A percentile compares a stretch with the other conserved stretches of the same genome.
Evolutionary conservation across 2,113 vertebrate species (phyloP).

Genomic region (Athene cunicularia): DNA sequence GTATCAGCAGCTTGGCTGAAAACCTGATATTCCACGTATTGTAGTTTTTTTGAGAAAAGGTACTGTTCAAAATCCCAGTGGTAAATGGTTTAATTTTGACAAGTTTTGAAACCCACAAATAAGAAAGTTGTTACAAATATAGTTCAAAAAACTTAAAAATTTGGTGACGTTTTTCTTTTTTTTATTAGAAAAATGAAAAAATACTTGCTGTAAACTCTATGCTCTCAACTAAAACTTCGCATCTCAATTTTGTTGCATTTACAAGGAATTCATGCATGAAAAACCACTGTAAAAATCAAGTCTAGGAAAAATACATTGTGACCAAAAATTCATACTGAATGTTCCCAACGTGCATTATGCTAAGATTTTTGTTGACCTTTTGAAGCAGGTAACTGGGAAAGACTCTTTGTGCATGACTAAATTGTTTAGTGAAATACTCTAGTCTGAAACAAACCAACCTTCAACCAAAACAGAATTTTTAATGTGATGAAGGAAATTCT

Average conservation of each 20-base stretch:
- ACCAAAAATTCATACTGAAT: background rate
- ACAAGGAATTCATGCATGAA: background rate
- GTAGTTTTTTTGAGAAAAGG: background rate
- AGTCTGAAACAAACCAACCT: background rate
- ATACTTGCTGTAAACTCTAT: background rate
- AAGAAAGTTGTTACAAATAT: background rate
- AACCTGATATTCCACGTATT: background rate
- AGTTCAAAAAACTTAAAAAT: background rate
- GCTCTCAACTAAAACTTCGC: background rate
- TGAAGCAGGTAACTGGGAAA: background rate
- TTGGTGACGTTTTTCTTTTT: background rate
- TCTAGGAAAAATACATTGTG: background rate
- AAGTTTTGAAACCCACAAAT: background rate
- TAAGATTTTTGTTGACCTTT: background rate
- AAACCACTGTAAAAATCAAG: background rate
- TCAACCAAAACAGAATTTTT: background rate
- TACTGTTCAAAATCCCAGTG: background rate
- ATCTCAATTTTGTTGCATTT: background rate
- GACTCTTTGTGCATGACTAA: background rate
- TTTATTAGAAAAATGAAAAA: background rate
- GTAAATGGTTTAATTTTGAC: background rate
- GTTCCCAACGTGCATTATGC: accelerated
- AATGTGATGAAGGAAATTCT: background rate
- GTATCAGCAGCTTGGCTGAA: background rate
- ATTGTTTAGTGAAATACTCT: background rate